Evolutionary conservation across 37 sponge, comb jelly and placozoan species (phyloP).

Genomic region (Ianthella basta): DNA sequence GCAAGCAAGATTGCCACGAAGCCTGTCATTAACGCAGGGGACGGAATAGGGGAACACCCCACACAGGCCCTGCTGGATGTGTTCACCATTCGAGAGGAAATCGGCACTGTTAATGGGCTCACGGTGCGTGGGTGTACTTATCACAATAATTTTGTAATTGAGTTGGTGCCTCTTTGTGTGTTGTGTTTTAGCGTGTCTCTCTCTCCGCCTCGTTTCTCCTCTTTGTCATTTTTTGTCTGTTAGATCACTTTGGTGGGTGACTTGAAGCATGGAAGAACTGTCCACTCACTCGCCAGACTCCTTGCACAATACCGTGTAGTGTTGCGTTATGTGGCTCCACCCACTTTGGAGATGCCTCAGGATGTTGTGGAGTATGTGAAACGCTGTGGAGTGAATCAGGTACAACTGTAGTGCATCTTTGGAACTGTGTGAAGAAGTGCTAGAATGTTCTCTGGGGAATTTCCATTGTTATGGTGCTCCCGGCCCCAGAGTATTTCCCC

Average conservation of each 20-base stretch:
- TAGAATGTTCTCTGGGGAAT: not conserved
- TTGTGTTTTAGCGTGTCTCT: too few species aligned
- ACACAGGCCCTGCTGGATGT: constrained; percentile 98
- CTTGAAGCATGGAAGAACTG: constrained; percentile 98
- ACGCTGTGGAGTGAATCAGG: constrained; percentile 77
- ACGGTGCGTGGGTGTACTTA: constrained; percentile 68
- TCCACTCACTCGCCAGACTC: constrained; percentile 95
- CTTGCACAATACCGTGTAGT: constrained; percentile 83
- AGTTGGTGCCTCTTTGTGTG: constrained; percentile 9
- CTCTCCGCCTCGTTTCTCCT: too few species aligned
- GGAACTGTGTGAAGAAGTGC: not conserved
- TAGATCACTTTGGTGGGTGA: constrained; percentile 99
- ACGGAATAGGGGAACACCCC: constrained; percentile 98
- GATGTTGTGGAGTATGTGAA: constrained; percentile 73
- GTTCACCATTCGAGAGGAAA: constrained; percentile 98
- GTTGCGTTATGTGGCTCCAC: constrained; percentile 90
- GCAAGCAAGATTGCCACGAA: constrained; percentile 51
- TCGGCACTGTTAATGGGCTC: constrained; percentile 97
- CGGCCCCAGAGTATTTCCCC: too few species aligned
- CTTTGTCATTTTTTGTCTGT: too few species aligned
- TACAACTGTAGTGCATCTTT: not conserved
- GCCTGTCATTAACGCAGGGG: constrained; percentile 98
- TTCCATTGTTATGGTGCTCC: too few species aligned
- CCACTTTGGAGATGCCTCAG: constrained; percentile 83
- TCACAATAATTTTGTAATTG: not conserved